A percentile compares a stretch with the other conserved stretches of the same genome.
Evolutionary conservation across 1,140 invertebrate species (phyloP).

Genomic region (Scaptomyza montana): DNA sequence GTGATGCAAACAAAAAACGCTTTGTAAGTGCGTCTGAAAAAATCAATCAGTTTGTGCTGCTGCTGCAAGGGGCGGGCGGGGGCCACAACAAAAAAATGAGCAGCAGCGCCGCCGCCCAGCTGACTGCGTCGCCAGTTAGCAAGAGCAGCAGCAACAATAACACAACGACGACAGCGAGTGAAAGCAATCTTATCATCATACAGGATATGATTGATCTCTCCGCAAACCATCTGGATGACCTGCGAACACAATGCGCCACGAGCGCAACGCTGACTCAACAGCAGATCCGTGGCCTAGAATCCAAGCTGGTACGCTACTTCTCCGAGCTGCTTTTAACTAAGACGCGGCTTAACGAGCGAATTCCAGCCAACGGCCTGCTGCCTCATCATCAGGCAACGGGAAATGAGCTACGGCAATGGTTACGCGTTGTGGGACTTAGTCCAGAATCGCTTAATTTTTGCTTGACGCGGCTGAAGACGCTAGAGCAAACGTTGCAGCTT

Average conservation of each 20-base stretch:
- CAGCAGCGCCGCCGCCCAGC: constrained; percentile 59
- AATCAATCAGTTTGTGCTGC: constrained; percentile 66
- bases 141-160: constrained; percentile 40
- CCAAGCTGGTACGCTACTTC: constrained; percentile 96
- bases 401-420: constrained; percentile 92
- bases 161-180: constrained; percentile 43
- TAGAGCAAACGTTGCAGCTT: constrained; percentile 92
- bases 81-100: constrained; percentile 64
- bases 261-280: constrained; percentile 96
- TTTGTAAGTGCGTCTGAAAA: constrained; percentile 62
- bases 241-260: constrained; percentile 95
- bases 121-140: constrained; percentile 49
- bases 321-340: constrained; percentile 95
- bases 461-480: constrained; percentile 86
- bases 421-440: constrained; percentile 90
- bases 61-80: constrained; percentile 31
- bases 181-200: constrained; percentile 85
- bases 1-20: constrained; percentile 41
- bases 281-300: constrained; percentile 97
- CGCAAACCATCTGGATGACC: constrained; percentile 94
- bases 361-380: constrained; percentile 85
- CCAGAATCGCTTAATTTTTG: constrained; percentile 84
- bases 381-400: constrained; percentile 86
- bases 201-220: constrained; percentile 98
- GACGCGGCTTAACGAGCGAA: constrained; percentile 87